Base-by-base conservation (phyloP, 2,888 invertebrate species). In the Lepidochrysops patricia region DNA sequence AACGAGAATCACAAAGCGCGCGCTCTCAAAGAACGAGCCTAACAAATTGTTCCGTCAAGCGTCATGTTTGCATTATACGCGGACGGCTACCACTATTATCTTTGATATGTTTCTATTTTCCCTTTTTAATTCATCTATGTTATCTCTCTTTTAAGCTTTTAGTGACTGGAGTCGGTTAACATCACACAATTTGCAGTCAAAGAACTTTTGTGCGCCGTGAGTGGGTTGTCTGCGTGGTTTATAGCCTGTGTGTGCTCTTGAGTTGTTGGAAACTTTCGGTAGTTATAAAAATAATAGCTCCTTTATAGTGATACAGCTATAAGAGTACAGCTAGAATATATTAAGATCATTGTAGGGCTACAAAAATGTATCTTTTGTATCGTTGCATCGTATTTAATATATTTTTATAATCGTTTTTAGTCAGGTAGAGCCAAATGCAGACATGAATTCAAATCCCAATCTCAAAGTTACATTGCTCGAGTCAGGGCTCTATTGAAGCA, bases 31-130 rank as follows among this genome's bases (percentile, higher is more conserved):
- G 85, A 85, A 82, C 80, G 74, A 75, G 68, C 75, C 75, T 76
- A 84, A 84, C 84, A 84, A 84, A 85, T 84, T 80, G 84, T 78
- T 73, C 77, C 78, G 81, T 80, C 84, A 81, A 78, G 80, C 78
- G 73, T 59, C 59, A 37, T 59, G 80, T 79, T 80, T 79, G 74
- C 71, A 75, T 80, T 77, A 76, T 76, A 72, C 74, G 77, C 71
- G 80, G 81, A 76, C 69, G 77, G 70, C 59, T 59, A 35, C 59
- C 50, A 52, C 68, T 79, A 79, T 78, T 74, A 77, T 73, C 74
- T 71, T 68, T 70, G 72, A 73, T 75, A 74, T 69, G 72, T 71
- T 74, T 72, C 74, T 71, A 69, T 66, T 68, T 69, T 65, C 61
- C 62, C 67, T 58, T 61, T 62, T 67, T 70, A 57, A 32, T 27